phyloP scores from a whole-genome alignment of 2,888 invertebrate genomes.

The Aproaerema taeniolella region DNA sequence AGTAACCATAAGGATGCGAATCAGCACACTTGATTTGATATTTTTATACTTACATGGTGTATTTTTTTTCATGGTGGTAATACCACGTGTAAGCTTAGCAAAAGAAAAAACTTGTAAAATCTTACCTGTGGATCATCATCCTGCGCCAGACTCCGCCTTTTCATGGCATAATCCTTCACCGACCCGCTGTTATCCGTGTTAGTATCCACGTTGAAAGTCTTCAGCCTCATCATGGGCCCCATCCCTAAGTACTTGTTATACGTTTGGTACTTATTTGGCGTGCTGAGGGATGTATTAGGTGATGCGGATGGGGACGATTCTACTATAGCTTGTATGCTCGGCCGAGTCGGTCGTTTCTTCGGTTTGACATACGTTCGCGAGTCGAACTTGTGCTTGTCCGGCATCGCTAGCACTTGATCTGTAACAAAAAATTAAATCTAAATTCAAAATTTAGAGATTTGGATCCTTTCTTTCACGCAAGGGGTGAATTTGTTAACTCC shows the following conservation, averaged over 20 bases:
- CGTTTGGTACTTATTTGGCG: constrained; percentile 56
- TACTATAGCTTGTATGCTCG: constrained; percentile 77
- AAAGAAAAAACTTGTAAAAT: not conserved
- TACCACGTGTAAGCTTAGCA: too few relatives aligned
- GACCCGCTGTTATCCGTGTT: constrained; percentile 55
- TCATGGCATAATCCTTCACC: constrained; percentile 58
- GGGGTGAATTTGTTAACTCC: too few relatives aligned
- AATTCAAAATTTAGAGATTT: too few relatives aligned
- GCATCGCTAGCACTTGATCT: constrained; percentile 49
- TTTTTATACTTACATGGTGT: not conserved
- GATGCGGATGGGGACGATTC: constrained; percentile 49
- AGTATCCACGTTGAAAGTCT: constrained; percentile 64
- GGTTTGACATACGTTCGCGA: constrained; percentile 83
- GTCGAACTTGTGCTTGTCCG: constrained; percentile 78
- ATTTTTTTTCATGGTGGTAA: not conserved
- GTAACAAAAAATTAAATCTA: constrained; percentile 34
- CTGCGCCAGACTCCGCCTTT: constrained; percentile 53
- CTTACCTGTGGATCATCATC: constrained; percentile 65
- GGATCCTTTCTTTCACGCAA: too few relatives aligned
- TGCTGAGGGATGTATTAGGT: constrained; percentile 35
- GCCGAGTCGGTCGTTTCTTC: constrained; percentile 77
- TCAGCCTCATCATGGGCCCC: constrained; percentile 57
- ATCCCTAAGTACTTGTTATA: constrained; percentile 60
- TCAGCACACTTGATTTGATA: too few relatives aligned
- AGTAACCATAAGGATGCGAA: too few relatives aligned